Conservation (phyloP, 2,113 vertebrate genomes). For the Oceanites oceanicus region DNA sequence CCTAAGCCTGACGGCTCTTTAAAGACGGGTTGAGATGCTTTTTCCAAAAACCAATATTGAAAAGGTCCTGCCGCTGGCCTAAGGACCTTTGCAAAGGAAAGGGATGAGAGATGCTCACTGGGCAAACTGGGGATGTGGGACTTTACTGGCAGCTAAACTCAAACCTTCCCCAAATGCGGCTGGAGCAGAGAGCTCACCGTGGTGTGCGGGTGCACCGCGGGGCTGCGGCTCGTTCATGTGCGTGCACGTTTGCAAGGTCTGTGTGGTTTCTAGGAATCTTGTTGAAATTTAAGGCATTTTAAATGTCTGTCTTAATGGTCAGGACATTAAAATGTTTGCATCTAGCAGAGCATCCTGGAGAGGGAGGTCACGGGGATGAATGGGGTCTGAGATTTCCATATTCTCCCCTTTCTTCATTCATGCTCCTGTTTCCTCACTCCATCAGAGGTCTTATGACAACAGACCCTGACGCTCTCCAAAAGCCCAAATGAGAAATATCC, state of each 20-base stretch:
- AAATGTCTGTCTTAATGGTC: neutral
- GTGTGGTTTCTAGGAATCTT: neutral
- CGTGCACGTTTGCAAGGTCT: rapidly evolving
- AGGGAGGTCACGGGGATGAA: neutral
- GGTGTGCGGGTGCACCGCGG: rapidly evolving
- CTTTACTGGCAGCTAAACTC: neutral
- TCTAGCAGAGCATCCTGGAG: neutral
- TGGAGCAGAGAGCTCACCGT: rapidly evolving
- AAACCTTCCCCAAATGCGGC: neutral
- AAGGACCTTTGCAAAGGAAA: neutral
- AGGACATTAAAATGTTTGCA: neutral
- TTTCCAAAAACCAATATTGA: neutral
- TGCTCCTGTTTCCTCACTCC: neutral
- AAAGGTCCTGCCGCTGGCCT: neutral
- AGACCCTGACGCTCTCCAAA: neutral
- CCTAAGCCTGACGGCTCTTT: rapidly evolving
- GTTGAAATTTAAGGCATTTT: neutral
- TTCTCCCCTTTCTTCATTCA: neutral
- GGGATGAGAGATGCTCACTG: neutral
- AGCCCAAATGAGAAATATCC: neutral
- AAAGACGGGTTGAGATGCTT: neutral
- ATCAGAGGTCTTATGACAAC: neutral
- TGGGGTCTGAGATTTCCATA: neutral
- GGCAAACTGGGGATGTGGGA: neutral
- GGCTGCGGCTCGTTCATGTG: rapidly evolving